Conservation (phyloP, 2,888 invertebrate species). For the Lingula anatina region DNA sequence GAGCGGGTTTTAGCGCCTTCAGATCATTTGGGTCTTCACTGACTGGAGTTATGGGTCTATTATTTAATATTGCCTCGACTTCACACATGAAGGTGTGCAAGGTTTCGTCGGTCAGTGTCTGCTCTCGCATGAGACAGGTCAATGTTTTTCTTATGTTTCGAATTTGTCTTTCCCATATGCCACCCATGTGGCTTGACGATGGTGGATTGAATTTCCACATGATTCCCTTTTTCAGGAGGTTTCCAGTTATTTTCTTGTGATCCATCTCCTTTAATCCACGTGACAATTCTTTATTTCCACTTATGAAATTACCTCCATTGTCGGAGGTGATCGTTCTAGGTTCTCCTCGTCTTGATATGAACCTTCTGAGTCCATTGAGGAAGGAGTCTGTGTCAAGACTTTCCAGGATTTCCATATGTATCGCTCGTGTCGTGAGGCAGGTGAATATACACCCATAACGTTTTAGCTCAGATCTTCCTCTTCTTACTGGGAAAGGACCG, state of each 20-base stretch:
- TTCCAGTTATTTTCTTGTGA: neutral
- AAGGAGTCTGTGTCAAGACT: neutral
- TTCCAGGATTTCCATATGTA: neutral
- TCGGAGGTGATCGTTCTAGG: neutral
- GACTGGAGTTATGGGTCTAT: neutral
- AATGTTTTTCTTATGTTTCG: constrained; percentile 1
- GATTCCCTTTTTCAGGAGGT: neutral
- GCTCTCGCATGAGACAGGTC: neutral
- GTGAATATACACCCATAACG: constrained; percentile 1
- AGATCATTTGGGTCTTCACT: constrained; percentile 1
- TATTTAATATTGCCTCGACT: constrained; percentile 2
- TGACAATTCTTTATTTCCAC: neutral
- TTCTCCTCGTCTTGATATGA: neutral
- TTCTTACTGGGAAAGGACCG: neutral
- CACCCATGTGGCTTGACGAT: constrained; percentile 5
- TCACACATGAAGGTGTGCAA: neutral
- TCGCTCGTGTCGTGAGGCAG: neutral
- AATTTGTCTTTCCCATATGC: constrained; percentile 7
- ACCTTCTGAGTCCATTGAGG: neutral
- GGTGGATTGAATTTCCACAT: neutral
- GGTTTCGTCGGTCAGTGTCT: constrained; percentile 2
- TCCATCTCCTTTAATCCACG: neutral
- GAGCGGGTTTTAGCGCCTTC: constrained; percentile 2
- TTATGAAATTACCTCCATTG: neutral
- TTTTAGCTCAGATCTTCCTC: neutral